Percentiles rank a stretch among this genome's conserved stretches.
Conservation (phyloP, 2,888 invertebrate genomes). For the Tridacna gigas region DNA sequence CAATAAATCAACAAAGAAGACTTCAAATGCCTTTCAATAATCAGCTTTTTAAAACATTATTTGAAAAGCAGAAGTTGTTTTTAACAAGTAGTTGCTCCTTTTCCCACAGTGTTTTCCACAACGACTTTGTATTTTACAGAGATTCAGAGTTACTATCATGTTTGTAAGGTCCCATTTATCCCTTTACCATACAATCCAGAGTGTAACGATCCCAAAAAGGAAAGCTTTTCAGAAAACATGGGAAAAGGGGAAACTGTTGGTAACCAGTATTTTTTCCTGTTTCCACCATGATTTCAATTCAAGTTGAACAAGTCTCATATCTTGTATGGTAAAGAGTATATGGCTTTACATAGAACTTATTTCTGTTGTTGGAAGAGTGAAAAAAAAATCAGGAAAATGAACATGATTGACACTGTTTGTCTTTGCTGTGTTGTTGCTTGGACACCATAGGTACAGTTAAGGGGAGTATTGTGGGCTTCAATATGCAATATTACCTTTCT, state of each 20-base stretch:
- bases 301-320: too few relatives aligned
- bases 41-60: neutral
- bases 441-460: neutral
- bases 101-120: neutral
- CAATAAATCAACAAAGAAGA: too few relatives aligned
- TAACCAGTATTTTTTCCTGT: neutral
- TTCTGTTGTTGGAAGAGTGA: too few relatives aligned
- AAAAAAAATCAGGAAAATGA: too few relatives aligned
- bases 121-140: neutral
- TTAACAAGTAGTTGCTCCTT: neutral
- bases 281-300: neutral
- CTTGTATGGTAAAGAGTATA: too few relatives aligned
- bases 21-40: too few relatives aligned
- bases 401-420: too few relatives aligned
- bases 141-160: neutral
- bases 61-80: neutral
- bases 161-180: too few relatives aligned
- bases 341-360: too few relatives aligned
- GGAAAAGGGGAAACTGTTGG: neutral
- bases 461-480: too few relatives aligned
- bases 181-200: neutral
- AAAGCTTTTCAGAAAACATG: neutral
- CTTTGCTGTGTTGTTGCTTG: conserved; percentile 17
- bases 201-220: neutral
- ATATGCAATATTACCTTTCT: too few relatives aligned